Evolutionary conservation across 2,888 invertebrate species (phyloP), one percentile per base, ranked within the genome.

Genomic region (Latrodectus elegans): DNA sequence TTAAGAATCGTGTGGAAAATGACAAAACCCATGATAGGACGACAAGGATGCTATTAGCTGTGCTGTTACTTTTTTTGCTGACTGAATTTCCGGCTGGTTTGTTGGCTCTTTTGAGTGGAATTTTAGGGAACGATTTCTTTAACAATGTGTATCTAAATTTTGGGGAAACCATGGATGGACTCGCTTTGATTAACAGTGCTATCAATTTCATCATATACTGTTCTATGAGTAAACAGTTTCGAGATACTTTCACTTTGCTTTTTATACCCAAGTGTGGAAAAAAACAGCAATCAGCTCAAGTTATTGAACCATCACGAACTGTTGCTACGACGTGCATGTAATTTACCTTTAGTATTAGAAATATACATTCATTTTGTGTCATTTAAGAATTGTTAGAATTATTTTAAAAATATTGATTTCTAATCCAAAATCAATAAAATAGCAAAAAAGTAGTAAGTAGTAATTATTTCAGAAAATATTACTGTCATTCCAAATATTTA

Each of bases 191-290:
- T 90, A 98, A 98, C 92, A 97, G 97, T 11, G 96, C 97, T 0
- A 96, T 98, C 86, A 98, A 97, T 92, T 98, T 98, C 91, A 95
- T 98, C 80, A 94, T 98, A 72, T 98, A 98, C 92, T 98, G 97
- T 91, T 94, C 96, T 80, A 98, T 98, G 98, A 97, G 97, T 89
- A 94, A 96, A 89, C 97, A 97, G 94, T 98, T 98, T 92, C 94
- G 98, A 51, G 91, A 92, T 77, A 93, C 93, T 0, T 93, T 93
- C 90, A 90, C 91, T 12, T 94, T 95, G 91, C 92, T 96, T 91
- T 95, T 97, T 91, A 93, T 94, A 89, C 94, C 94, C 14, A 94
- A 93, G 84, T 94, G 94, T 53, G 92, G 95, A 89, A 93, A 93
- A 17, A 93, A 94, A 84, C 94, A 95, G 93, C 92, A 94, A 86